Percentiles rank a stretch among this genome's conserved stretches.
Conservation (phyloP, 2,113 vertebrate species). For the Glaucidium brasilianum region DNA sequence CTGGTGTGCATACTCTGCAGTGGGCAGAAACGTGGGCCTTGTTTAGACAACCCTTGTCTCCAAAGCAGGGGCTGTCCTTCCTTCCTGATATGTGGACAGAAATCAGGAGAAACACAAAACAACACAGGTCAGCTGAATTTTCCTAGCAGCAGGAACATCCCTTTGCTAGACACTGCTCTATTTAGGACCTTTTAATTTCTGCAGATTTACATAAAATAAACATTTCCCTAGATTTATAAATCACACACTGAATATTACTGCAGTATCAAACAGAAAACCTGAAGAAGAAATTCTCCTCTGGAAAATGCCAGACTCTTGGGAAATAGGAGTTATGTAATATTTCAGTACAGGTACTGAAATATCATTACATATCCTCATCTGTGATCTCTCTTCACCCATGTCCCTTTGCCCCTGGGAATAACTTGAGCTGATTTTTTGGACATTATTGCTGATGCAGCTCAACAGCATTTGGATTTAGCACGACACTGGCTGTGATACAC, state of each 20-base stretch:
- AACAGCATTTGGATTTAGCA: background rate
- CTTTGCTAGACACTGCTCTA: background rate
- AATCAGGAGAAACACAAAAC: background rate
- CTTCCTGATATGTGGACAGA: background rate
- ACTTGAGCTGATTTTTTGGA: background rate
- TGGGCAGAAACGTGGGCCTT: background rate
- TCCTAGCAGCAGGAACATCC: background rate
- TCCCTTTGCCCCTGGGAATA: background rate
- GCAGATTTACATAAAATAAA: background rate
- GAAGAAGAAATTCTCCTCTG: background rate
- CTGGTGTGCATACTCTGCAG: rapidly evolving
- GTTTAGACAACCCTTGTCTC: background rate
- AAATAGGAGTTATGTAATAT: background rate
- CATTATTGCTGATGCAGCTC: background rate
- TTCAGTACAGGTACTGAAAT: background rate
- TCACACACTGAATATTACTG: background rate
- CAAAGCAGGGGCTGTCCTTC: background rate
- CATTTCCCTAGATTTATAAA: background rate
- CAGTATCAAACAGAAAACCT: background rate
- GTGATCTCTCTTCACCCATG: background rate
- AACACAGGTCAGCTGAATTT: background rate
- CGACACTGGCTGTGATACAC: background rate
- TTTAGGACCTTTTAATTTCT: background rate
- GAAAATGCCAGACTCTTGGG: background rate
- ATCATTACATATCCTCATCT: background rate